Evolutionary conservation across 2,113 vertebrate genomes (phyloP), one percentile per base, ranked within the genome.

Genomic region (Syngnathus floridae): DNA sequence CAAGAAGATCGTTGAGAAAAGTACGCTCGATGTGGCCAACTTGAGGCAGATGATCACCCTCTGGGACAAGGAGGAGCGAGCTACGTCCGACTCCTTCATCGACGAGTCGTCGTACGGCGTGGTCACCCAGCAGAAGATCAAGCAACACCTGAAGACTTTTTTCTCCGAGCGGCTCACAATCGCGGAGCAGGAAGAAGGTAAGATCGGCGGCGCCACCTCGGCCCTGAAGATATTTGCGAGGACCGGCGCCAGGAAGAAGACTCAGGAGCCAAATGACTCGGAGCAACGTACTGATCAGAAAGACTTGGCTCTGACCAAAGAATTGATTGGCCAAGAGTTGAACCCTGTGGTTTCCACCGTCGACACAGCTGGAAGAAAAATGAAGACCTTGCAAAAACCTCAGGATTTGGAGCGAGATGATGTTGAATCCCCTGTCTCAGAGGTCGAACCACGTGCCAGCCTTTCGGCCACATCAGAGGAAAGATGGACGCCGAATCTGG

Each of bases 121-220:
- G 16, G 38, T 26, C 59, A 61, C 59, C 40, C 59, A 61, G 59
- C 38, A 61, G 59, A 61, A 61, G 21, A 61, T 61, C 11, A 61
- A 61, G 40, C 40, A 26, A 22, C 40, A 61, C 21, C 59, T 61
- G 5, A 61, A 26, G 38, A 13, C 16, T 22, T 61, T 26, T 26
- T 61, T 61, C 59, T 43, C 38, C 3, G n/a, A 61, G 38, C 59
- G 59, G 10, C 19, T 61, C 2, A 22, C 26, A 3, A 14, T 26
- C 19, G 59, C 59, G 0, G 59, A 61, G 21, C 59, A 4, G 6
- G 59, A 61, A 43, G 59, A 61, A 21, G 59, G 22, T 8, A 3
- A 13, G n/a, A 4, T 12, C 1, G 38, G 19, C 10, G n/a, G 7
- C 0, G n/a, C 12, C n/a, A 4, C n/a, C 4, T 61, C 59, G 13